Evolutionary conservation across 37 sponge, comb jelly and placozoan species (phyloP).

Genomic region (Tethya wilhelma): DNA sequence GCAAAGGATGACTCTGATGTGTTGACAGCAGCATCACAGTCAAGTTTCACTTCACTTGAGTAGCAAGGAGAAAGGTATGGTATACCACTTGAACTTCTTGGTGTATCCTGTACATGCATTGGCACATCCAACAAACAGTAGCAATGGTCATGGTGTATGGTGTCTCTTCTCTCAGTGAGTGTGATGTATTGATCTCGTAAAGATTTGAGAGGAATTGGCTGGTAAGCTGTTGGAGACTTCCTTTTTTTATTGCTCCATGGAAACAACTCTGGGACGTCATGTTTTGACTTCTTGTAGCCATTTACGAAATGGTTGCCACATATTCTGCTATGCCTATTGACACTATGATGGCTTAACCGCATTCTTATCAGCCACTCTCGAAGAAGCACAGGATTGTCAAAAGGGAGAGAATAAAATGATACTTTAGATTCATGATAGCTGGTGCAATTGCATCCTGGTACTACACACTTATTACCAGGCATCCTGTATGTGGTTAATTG

Average conservation of each 20-base stretch:
- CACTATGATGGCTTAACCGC: not conserved
- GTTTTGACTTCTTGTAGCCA: not conserved
- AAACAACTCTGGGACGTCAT: not conserved
- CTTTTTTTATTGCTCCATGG: not conserved
- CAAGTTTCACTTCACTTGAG: no score
- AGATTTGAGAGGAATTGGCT: not conserved
- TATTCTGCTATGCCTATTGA: not conserved
- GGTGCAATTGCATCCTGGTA: slow-evolving; percentile 5
- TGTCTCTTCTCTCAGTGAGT: not conserved
- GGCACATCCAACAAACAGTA: not conserved
- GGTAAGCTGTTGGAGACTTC: not conserved
- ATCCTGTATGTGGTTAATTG: not conserved
- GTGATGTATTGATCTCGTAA: not conserved
- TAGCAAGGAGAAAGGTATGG: no score
- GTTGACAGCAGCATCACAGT: no score
- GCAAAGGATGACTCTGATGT: no score
- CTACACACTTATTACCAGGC: slow-evolving; percentile 5
- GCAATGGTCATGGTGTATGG: not conserved
- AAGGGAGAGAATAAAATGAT: slow-evolving; percentile 1
- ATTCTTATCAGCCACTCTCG: not conserved
- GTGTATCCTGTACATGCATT: no score
- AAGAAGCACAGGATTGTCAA: not conserved
- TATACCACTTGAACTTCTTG: no score
- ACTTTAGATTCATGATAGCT: not conserved
- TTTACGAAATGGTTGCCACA: not conserved